These are phyloP conservation scores for Glyphotaelius pellucidus DNA, from an alignment of 2,888 invertebrate genomes.

Conservation along the genomic window DNA sequence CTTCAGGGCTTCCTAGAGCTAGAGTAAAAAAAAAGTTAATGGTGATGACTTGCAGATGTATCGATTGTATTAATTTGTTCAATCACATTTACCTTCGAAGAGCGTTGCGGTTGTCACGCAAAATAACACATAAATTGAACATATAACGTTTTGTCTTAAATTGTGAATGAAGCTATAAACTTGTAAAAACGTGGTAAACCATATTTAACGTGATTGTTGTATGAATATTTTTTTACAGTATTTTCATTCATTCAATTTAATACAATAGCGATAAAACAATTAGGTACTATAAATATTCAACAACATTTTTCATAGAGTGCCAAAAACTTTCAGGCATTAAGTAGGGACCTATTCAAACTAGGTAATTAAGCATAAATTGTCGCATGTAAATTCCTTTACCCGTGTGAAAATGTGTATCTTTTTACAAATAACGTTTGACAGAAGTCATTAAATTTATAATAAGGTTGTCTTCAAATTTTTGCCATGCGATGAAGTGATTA, in stretches of 20 bases:
- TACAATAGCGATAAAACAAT: not conserved
- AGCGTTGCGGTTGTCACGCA: no score
- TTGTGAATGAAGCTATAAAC: no score
- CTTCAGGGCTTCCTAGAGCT: no score
- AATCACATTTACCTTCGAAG: no score
- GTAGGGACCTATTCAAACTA: not conserved
- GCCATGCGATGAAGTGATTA: conserved; percentile 9
- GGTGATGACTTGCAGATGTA: no score
- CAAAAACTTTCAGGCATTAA: not conserved
- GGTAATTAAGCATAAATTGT: not conserved
- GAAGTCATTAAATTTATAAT: not conserved
- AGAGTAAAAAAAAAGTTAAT: no score
- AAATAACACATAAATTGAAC: no score
- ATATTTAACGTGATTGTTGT: not conserved
- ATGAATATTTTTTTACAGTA: not conserved
- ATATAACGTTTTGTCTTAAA: no score
- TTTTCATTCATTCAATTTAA: not conserved
- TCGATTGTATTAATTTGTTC: no score
- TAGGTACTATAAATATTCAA: not conserved
- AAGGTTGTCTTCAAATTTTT: not conserved
- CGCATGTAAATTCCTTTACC: not conserved
- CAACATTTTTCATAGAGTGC: not conserved
- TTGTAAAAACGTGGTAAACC: no score
- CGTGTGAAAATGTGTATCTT: not conserved
- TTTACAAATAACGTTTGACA: not conserved